Evolutionary conservation across 2,888 invertebrate species (phyloP).

Genomic region (Clanis bilineata): DNA sequence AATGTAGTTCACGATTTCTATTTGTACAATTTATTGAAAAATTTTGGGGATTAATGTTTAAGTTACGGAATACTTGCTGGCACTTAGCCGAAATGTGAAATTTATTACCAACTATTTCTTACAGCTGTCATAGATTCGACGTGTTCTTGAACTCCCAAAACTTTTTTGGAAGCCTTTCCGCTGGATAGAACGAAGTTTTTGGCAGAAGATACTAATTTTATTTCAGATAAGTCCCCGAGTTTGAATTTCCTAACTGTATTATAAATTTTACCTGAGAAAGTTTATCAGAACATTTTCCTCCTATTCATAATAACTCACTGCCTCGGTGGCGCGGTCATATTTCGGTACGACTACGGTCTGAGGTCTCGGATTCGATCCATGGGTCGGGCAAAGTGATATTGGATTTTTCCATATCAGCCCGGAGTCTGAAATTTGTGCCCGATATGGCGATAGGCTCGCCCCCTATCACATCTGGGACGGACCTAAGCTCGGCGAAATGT

Average conservation of each 20-base stretch:
- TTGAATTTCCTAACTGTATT: background rate
- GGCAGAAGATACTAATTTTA: slow-evolving; percentile 1
- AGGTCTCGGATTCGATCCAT: too few species aligned
- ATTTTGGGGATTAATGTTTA: background rate
- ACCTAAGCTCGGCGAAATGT: too few species aligned
- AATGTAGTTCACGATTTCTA: too few species aligned
- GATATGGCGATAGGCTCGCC: too few species aligned
- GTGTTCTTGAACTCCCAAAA: background rate
- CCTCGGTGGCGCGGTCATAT: too few species aligned
- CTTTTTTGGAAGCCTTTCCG: background rate
- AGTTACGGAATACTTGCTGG: background rate
- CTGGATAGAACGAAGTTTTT: slow-evolving; percentile 2
- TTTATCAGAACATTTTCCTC: background rate
- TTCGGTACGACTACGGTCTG: too few species aligned
- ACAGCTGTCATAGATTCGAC: background rate
- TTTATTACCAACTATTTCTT: background rate
- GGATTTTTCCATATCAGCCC: too few species aligned
- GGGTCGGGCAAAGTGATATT: too few species aligned
- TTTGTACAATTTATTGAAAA: background rate
- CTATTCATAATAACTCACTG: too few species aligned
- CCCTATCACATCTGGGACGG: too few species aligned
- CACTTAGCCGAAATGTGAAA: background rate
- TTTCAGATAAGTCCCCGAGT: background rate
- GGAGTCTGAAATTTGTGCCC: too few species aligned
- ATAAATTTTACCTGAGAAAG: background rate